phyloP scores from a whole-genome alignment of 1,140 invertebrate species.

The Ericerus pela region DNA sequence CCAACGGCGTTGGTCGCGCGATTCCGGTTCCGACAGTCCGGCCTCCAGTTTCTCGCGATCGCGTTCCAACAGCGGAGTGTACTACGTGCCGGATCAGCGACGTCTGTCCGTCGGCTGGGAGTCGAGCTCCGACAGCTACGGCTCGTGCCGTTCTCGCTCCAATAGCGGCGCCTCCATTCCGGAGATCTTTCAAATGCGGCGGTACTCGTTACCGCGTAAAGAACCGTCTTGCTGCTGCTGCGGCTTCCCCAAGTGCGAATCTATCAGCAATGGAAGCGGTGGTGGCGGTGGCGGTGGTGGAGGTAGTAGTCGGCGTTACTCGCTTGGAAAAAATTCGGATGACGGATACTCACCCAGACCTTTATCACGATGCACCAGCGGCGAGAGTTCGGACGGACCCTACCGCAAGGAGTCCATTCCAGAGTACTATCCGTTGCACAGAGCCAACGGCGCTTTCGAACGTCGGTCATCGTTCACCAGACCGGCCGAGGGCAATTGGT shows the following conservation, averaged over 20 bases:
- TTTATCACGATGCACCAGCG: slow-evolving; percentile 14
- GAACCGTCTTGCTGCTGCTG: slow-evolving; percentile 26
- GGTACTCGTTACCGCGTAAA: slow-evolving; percentile 27
- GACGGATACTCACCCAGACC: slow-evolving; percentile 13
- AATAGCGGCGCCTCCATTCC: slow-evolving; percentile 30
- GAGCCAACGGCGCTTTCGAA: slow-evolving; percentile 10
- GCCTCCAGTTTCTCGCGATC: slow-evolving; percentile 42
- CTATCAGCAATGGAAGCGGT: not conserved
- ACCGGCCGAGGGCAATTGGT: slow-evolving; percentile 2
- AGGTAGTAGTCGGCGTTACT: slow-evolving; percentile 13
- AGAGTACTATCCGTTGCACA: slow-evolving; percentile 1
- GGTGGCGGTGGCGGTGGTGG: not conserved
- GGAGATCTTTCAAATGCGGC: slow-evolving; percentile 26
- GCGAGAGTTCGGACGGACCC: slow-evolving; percentile 5
- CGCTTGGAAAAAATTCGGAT: slow-evolving; percentile 5
- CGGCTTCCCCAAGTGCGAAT: slow-evolving; percentile 33
- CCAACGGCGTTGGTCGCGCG: slow-evolving; percentile 39
- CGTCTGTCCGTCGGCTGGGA: slow-evolving; percentile 33
- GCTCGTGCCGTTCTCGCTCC: slow-evolving; percentile 32
- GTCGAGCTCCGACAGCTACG: slow-evolving; percentile 33
- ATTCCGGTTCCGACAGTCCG: slow-evolving; percentile 38
- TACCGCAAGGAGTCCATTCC: slow-evolving; percentile 16
- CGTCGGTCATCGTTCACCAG: slow-evolving; percentile 12
- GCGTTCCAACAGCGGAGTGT: slow-evolving; percentile 35
- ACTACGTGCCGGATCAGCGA: slow-evolving; percentile 29